Evolutionary conservation across 1,140 invertebrate genomes (phyloP).

Genomic region (Eubasilissa regina): DNA sequence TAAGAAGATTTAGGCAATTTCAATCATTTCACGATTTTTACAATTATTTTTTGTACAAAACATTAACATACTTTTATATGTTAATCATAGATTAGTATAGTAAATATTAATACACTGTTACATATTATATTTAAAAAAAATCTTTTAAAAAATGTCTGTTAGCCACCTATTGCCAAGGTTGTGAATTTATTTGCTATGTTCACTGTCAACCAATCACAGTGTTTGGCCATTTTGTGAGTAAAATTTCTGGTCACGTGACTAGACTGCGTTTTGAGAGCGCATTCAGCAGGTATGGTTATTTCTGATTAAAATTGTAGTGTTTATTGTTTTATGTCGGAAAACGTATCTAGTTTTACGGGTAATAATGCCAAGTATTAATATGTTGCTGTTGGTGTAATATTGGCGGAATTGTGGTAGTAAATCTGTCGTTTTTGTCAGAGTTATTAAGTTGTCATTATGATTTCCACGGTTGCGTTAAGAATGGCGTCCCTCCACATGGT

Average conservation of each 20-base stretch:
- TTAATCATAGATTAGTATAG: too few relatives aligned
- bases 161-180: slow-evolving; percentile 41
- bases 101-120: too few relatives aligned
- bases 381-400: slow-evolving; percentile 35
- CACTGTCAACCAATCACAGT: slow-evolving; percentile 42
- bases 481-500: slow-evolving; percentile 73
- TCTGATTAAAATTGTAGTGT: slow-evolving; percentile 70
- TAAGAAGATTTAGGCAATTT: too few relatives aligned
- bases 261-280: slow-evolving; percentile 73
- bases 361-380: slow-evolving; percentile 36
- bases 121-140: too few relatives aligned
- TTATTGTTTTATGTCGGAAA: slow-evolving; percentile 64
- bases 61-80: too few relatives aligned
- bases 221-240: slow-evolving; percentile 53
- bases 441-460: slow-evolving; percentile 70
- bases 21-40: too few relatives aligned
- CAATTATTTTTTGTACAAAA: too few relatives aligned
- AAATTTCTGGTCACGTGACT: slow-evolving; percentile 67
- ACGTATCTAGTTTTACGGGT: slow-evolving; percentile 38
- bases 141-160: neutral
- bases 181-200: slow-evolving; percentile 37
- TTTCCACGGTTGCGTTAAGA: slow-evolving; percentile 68
- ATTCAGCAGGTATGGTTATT: slow-evolving; percentile 72
- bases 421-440: slow-evolving; percentile 63
- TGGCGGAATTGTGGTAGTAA: slow-evolving; percentile 59